phyloP scores from a whole-genome alignment of 2,113 vertebrate species.

The Neodon shergylaensis region DNA sequence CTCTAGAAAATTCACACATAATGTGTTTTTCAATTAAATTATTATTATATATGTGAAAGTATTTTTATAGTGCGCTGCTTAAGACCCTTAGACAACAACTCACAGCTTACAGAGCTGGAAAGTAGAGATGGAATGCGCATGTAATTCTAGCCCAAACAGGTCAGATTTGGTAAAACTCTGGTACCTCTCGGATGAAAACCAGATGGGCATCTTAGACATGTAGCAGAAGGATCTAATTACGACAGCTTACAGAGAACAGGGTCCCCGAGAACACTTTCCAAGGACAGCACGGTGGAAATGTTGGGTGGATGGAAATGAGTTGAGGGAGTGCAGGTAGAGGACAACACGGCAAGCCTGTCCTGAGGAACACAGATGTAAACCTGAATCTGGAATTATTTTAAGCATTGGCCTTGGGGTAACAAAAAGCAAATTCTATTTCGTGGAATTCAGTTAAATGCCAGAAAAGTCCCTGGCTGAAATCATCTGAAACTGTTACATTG shows the following conservation, averaged over 20 bases:
- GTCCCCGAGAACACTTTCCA: slow-evolving; percentile 50
- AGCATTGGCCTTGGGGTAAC: slow-evolving; percentile 60
- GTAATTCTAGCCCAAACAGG: slow-evolving; percentile 65
- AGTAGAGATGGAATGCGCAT: slow-evolving; percentile 23
- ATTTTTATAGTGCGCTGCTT: slow-evolving; percentile 42
- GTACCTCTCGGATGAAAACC: slow-evolving; percentile 65
- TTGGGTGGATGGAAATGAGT: slow-evolving; percentile 36
- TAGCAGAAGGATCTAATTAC: slow-evolving; percentile 73
- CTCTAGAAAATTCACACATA: neutral
- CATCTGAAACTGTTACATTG: slow-evolving; percentile 56
- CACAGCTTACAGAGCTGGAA: slow-evolving; percentile 26
- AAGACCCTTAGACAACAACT: slow-evolving; percentile 32
- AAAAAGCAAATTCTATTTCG: slow-evolving; percentile 56
- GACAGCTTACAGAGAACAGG: slow-evolving; percentile 43
- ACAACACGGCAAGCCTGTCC: neutral
- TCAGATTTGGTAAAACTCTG: slow-evolving; percentile 68
- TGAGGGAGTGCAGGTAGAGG: slow-evolving; percentile 23
- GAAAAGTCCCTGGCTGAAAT: slow-evolving; percentile 32
- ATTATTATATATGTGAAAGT: slow-evolving; percentile 7
- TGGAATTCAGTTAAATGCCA: slow-evolving; percentile 56
- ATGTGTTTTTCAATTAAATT: neutral
- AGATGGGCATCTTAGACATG: slow-evolving; percentile 69
- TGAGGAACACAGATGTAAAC: slow-evolving; percentile 36
- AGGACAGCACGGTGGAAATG: slow-evolving; percentile 43
- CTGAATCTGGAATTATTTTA: slow-evolving; percentile 69